phyloP scores from a whole-genome alignment of 37 sponge, comb jelly and placozoan genomes.

The Halisarca cf. caerulea region DNA sequence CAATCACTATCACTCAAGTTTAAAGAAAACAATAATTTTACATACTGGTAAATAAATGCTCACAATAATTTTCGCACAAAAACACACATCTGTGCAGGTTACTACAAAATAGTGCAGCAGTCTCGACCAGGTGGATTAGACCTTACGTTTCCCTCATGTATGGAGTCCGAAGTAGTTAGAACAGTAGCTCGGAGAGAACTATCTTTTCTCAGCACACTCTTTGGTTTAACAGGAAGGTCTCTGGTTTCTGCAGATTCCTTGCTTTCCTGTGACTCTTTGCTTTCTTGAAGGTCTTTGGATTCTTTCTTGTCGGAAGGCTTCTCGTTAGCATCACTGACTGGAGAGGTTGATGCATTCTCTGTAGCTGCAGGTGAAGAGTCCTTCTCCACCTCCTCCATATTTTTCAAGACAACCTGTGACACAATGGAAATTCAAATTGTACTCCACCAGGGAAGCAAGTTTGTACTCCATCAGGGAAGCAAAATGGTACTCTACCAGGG shows the following conservation, averaged over 20 bases:
- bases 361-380: not conserved
- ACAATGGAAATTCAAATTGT: no score
- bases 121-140: constrained; percentile 5
- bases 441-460: no score
- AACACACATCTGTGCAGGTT: not conserved
- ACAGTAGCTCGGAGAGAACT: not conserved
- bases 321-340: not conserved
- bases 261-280: not conserved
- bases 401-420: no score
- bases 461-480: no score
- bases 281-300: not conserved
- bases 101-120: not conserved
- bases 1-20: no score
- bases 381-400: no score
- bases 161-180: not conserved
- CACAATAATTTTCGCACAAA: no score
- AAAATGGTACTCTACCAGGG: no score
- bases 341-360: not conserved
- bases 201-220: not conserved
- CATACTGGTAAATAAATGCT: no score
- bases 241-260: not conserved
- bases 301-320: not conserved
- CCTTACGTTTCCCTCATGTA: not conserved
- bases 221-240: not conserved
- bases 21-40: no score